Evolutionary conservation across 2,113 vertebrate genomes (phyloP), one percentile per base, ranked within the genome.

Genomic region (Petroica traversi): DNA sequence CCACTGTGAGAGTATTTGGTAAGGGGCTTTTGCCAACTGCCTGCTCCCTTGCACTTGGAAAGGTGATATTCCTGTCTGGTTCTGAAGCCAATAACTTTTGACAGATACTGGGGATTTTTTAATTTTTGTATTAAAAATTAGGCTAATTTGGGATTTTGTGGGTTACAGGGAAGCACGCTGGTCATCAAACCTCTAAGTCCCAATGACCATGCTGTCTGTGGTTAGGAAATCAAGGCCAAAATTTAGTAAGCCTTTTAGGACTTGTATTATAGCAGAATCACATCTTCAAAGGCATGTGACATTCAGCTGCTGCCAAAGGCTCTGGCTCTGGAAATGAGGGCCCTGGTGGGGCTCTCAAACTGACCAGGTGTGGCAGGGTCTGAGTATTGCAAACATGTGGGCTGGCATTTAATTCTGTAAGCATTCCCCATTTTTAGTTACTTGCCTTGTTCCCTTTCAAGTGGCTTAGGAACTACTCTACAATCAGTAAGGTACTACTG

Each of bases 1-100:
- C 93, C 71, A 97, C 29, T 0, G 78, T 98, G 58, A 97, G 94
- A 89, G 94, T 97, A 25, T 98, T 97, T 0, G 97, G 96, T 98
- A 96, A 98, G 97, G 16, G 31, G 14, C 41, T 92, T 45, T 24
- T 13, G 40, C 23, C 49, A 72, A 6, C 9, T 26, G 19, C 16
- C 26, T 1, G 0, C 19, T 48, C 55, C 31, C 33, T 54, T 76
- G 34, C 31, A 7, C 40, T 38, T 69, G 31, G 38, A 71, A 58
- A 67, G 25, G 14, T 34, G 72, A 36, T 8, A 2, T 8, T 54
- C 24, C 26, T 51, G 6, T 11, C 61, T 81, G 43, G 11, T 46
- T 81, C 59, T 63, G 55, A 58, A 92, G 17, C 20, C 20, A 80
- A 8, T 2, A 54, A 22, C 18, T 78, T 84, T 51, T 26, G 17